Percentiles rank a stretch among this genome's conserved stretches.
These are phyloP conservation scores for Neotoma lepida DNA, from an alignment of 2,113 vertebrate species.

Conservation along the genomic window DNA sequence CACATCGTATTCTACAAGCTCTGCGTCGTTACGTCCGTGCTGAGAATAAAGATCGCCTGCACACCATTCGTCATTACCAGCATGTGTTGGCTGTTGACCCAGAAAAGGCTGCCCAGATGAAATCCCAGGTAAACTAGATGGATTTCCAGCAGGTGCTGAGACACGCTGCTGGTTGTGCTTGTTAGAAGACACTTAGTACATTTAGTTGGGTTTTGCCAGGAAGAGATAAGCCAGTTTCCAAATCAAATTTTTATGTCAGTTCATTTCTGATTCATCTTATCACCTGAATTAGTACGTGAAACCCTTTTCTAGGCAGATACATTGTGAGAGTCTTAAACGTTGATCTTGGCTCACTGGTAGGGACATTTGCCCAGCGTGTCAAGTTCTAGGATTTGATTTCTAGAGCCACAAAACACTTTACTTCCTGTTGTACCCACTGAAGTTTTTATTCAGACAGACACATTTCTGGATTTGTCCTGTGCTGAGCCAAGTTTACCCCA, in stretches of 20 bases:
- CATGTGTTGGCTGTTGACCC: slow-evolving; percentile 98
- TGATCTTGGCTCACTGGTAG: background rate
- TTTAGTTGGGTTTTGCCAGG: background rate
- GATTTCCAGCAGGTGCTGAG: accelerated
- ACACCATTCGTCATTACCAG: slow-evolving; percentile 97
- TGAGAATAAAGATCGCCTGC: slow-evolving; percentile 97
- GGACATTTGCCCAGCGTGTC: background rate
- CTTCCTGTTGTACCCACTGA: background rate
- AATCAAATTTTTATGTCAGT: background rate
- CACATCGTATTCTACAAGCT: slow-evolving; percentile 96
- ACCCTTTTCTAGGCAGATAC: background rate
- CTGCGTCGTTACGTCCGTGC: slow-evolving; percentile 94
- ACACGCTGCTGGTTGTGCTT: no score
- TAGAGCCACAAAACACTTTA: background rate
- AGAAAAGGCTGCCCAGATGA: slow-evolving; percentile 98
- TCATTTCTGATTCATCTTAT: slow-evolving; percentile 1
- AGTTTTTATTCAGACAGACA: background rate
- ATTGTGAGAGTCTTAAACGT: background rate
- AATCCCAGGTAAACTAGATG: slow-evolving; percentile 90
- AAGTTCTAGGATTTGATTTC: background rate
- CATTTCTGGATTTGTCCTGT: background rate
- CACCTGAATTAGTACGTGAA: background rate
- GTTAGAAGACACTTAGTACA: background rate
- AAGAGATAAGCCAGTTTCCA: background rate
- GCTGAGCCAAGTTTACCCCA: background rate